A percentile compares a stretch with the other conserved stretches of the same genome.
phyloP scores from a whole-genome alignment of 2,888 invertebrate genomes.

The Leucophenga maculata region DNA sequence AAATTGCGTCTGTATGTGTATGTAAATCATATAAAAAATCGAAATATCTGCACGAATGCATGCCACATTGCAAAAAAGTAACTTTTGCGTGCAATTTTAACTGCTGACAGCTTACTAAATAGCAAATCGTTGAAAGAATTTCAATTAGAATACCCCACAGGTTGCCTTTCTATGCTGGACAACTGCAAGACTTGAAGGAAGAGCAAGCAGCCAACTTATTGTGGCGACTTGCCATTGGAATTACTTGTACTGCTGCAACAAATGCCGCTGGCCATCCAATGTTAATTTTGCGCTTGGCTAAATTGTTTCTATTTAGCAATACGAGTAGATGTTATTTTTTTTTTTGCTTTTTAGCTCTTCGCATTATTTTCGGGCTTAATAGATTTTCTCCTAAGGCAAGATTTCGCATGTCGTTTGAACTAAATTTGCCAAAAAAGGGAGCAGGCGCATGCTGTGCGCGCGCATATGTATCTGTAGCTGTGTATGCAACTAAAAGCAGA shows the following conservation, averaged over 20 bases:
- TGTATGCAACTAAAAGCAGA: slow-evolving; percentile 26
- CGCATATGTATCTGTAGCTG: slow-evolving; percentile 25
- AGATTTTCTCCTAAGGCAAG: neutral
- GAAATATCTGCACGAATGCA: too few relatives aligned
- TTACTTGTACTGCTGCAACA: neutral
- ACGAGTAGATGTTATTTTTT: too few relatives aligned
- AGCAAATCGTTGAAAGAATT: slow-evolving; percentile 58
- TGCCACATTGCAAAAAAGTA: too few relatives aligned
- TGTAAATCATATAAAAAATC: too few relatives aligned
- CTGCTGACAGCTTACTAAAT: slow-evolving; percentile 31
- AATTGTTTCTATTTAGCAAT: too few relatives aligned
- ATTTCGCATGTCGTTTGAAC: slow-evolving; percentile 44
- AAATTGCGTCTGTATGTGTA: too few relatives aligned
- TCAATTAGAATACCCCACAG: slow-evolving; percentile 58
- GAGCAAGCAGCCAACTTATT: slow-evolving; percentile 53
- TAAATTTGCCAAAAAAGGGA: slow-evolving; percentile 67
- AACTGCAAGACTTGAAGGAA: slow-evolving; percentile 45
- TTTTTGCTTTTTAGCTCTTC: too few relatives aligned
- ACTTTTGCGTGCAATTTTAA: neutral
- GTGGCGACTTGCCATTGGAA: slow-evolving; percentile 29
- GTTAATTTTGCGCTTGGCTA: too few relatives aligned
- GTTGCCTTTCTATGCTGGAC: slow-evolving; percentile 40
- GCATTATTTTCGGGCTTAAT: too few relatives aligned
- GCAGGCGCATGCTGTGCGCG: slow-evolving; percentile 55
- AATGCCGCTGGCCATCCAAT: too few relatives aligned